These are phyloP conservation scores for Spilarctia lutea DNA, from an alignment of 2,888 invertebrate species.

Conservation along the genomic window DNA sequence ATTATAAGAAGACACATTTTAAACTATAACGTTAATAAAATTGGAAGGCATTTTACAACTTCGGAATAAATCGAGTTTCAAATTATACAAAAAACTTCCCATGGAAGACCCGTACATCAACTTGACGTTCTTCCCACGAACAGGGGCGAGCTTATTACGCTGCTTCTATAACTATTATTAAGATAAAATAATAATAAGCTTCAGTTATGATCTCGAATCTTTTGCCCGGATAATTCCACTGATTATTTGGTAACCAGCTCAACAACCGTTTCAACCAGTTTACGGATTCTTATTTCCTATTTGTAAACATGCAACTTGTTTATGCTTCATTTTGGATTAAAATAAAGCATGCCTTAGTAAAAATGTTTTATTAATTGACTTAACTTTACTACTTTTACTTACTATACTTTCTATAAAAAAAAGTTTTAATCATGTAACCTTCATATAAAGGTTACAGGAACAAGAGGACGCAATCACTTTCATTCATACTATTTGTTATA, in stretches of 20 bases:
- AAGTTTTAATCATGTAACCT: constrained; percentile 44
- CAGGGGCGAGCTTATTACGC: constrained; percentile 72
- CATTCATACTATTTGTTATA: constrained; percentile 46
- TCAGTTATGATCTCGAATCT: constrained; percentile 74
- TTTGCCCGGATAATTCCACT: constrained; percentile 73
- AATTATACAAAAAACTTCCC: constrained; percentile 48
- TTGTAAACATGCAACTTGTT: constrained; percentile 52
- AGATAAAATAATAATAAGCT: constrained; percentile 74
- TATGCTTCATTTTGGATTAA: constrained; percentile 32
- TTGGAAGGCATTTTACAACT: neutral
- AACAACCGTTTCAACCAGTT: constrained; percentile 16
- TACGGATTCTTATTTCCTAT: constrained; percentile 42
- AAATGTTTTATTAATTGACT: constrained; percentile 32
- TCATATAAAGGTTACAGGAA: constrained; percentile 49
- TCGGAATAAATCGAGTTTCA: constrained; percentile 22
- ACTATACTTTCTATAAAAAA: constrained; percentile 34
- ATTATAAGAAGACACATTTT: no score
- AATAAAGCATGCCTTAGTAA: constrained; percentile 22
- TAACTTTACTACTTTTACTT: no score
- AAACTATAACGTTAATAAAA: neutral
- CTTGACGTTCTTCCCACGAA: constrained; percentile 72
- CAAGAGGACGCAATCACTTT: constrained; percentile 51
- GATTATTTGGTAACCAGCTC: constrained; percentile 54
- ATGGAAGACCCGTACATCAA: constrained; percentile 51
- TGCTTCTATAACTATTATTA: constrained; percentile 78